Evolutionary conservation across 2,888 invertebrate species (phyloP), one percentile per base, ranked within the genome.

Genomic region (Oxyteleia sp.): DNA sequence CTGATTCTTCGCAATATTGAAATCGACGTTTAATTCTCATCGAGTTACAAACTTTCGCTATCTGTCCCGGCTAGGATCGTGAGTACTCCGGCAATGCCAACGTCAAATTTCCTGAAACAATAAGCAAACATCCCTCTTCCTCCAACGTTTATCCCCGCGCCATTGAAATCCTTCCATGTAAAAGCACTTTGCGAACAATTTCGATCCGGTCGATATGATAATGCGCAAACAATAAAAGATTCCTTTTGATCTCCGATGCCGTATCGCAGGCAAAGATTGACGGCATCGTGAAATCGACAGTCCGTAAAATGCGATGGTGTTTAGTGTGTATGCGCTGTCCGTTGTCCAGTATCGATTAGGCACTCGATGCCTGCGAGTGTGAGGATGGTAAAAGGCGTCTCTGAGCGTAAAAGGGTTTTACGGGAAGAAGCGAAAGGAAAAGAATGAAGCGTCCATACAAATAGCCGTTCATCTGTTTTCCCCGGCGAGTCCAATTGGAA

Each of bases 321-420:
- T 72, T 51, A 43, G 47, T 16, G 47, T 16, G 53, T 43, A 15
- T 35, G 51, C 45, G 61, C 57, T 29, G 61, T 41, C 49, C 71
- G 51, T 45, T 74, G 74, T 45, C 63, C 74, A 32, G 55, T 74
- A 74, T 74, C 74, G 74, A 63, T 74, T 51, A 61, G 55, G 41
- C 5, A 10, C 20, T 5, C 16, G 35, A 35, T n/a, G 35, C 35
- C 35, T 35, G 20, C 47, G 18, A 11, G 20, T 18, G 13, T 38
- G 23, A 26, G 43, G 47, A 47, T 38, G 38, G 13, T 18, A 11
- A n/a, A 38, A 38, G 51, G 51, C 29, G 32, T 15, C 53, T 55
- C 29, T 10, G 23, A 2, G 16, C 23, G 47, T 10, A 61, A 61
- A 61, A 32, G 59, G 61, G 49, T 49, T 61, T 71, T 35, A 13